Conservation (phyloP, 2,797 vertebrate genomes). For the Rhadinocentrus ornatus region DNA sequence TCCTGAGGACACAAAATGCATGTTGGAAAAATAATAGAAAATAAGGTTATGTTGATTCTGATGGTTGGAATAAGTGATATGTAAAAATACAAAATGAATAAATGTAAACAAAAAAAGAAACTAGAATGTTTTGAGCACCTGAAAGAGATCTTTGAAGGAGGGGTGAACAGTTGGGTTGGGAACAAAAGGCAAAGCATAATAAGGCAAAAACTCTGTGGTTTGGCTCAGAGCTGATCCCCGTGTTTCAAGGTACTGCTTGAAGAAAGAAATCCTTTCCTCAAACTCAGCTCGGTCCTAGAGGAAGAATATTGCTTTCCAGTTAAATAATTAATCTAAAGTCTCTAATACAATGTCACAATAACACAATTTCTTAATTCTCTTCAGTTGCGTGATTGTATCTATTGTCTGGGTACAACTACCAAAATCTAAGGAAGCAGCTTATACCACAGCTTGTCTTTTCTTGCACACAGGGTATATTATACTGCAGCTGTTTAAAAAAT, state of each 20-base stretch:
- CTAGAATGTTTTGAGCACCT: slow-evolving; percentile 73
- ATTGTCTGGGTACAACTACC: neutral
- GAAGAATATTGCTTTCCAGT: slow-evolving; percentile 11
- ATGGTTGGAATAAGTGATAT: neutral
- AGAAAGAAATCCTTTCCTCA: slow-evolving; percentile 86
- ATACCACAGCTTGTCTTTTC: neutral
- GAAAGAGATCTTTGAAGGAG: slow-evolving; percentile 94
- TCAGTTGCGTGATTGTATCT: neutral
- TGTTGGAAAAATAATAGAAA: slow-evolving; percentile 5
- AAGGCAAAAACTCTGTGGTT: slow-evolving; percentile 93
- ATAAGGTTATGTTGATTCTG: neutral
- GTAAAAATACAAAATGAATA: neutral
- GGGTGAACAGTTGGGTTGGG: slow-evolving; percentile 91
- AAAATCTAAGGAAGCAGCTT: neutral
- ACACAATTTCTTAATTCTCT: neutral
- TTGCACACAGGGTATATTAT: too few relatives aligned
- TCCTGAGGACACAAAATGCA: slow-evolving; percentile 81
- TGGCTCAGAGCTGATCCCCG: slow-evolving; percentile 91
- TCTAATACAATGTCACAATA: neutral
- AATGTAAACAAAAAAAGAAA: too few relatives aligned
- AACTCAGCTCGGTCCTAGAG: slow-evolving; percentile 86
- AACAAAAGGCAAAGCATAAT: slow-evolving; percentile 95
- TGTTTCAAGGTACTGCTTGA: slow-evolving; percentile 93
- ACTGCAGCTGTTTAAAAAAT: neutral
- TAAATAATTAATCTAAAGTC: neutral